A percentile compares a stretch with the other conserved stretches of the same genome.
phyloP scores from a whole-genome alignment of 30 jellyfish, hydroid and myxozoan species.

The Hydractinia echinata region DNA sequence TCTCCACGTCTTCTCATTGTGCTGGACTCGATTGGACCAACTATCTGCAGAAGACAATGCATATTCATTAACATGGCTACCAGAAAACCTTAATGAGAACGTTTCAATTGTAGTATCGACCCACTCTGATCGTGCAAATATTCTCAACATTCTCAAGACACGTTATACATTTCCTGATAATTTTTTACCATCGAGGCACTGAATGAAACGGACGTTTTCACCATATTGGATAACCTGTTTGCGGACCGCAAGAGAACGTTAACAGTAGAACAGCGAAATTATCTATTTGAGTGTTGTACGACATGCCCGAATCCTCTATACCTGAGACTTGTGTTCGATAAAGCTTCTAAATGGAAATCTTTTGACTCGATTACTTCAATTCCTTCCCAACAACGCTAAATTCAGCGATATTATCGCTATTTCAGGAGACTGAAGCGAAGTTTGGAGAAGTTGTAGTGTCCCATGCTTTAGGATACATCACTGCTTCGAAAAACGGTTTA shows the following conservation, averaged over 20 bases:
- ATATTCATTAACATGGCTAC: slow-evolving; percentile 7
- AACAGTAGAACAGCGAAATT: background rate
- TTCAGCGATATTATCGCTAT: background rate
- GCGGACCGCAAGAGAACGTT: background rate
- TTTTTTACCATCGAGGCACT: background rate
- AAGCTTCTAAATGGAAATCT: slow-evolving; percentile 39
- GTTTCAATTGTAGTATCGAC: slow-evolving; percentile 15
- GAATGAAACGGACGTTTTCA: background rate
- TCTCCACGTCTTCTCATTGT: background rate
- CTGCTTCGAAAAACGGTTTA: slow-evolving; percentile 34
- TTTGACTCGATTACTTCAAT: background rate
- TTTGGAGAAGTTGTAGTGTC: slow-evolving; percentile 16
- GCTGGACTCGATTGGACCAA: slow-evolving; percentile 25
- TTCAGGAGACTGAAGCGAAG: slow-evolving; percentile 5
- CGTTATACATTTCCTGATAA: background rate
- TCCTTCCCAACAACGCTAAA: background rate
- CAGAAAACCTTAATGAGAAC: background rate
- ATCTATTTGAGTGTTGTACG: background rate
- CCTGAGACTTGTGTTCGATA: slow-evolving; percentile 32
- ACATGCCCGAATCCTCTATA: slow-evolving; percentile 8
- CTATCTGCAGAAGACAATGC: background rate
- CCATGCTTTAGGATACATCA: slow-evolving; percentile 33
- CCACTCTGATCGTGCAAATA: background rate
- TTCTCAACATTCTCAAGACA: background rate
- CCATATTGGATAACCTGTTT: background rate